phyloP scores from a whole-genome alignment of 2,797 vertebrate species.

The Emys orbicularis region DNA sequence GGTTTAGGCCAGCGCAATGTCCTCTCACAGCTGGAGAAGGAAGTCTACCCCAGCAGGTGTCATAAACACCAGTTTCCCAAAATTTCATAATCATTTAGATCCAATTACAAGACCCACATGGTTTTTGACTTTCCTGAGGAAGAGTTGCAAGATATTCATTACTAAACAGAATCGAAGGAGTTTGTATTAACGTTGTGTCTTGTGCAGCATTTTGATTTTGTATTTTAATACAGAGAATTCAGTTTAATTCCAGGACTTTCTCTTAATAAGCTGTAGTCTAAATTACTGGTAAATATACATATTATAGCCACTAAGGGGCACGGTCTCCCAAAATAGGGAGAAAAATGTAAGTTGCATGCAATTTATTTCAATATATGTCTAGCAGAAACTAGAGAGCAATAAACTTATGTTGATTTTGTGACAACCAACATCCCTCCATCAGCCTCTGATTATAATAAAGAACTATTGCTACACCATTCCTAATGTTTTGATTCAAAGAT shows the following conservation, averaged over 20 bases:
- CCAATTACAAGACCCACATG: constrained; percentile 68
- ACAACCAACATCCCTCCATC: not conserved
- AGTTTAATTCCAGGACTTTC: constrained; percentile 13
- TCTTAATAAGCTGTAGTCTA: not conserved
- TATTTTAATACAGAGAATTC: constrained; percentile 41
- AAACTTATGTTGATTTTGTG: not conserved
- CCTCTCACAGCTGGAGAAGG: constrained; percentile 66
- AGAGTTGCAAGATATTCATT: not conserved
- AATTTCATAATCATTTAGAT: constrained; percentile 76
- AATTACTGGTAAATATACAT: not conserved
- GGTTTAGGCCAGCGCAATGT: constrained; percentile 60
- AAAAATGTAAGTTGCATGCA: not conserved
- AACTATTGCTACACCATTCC: not conserved
- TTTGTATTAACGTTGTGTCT: not conserved
- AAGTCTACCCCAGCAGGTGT: constrained; percentile 75
- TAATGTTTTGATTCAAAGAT: not conserved
- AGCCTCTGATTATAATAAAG: not conserved
- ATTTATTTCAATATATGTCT: not conserved
- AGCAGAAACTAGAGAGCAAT: not conserved
- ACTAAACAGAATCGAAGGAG: constrained; percentile 11
- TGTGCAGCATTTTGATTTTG: not conserved
- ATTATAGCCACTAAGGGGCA: not conserved
- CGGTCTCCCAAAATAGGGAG: not conserved
- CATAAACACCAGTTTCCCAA: constrained; percentile 74
- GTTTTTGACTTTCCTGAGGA: constrained; percentile 47